Conservation (phyloP, 2,797 vertebrate species). For the Hippoglossus hippoglossus region DNA sequence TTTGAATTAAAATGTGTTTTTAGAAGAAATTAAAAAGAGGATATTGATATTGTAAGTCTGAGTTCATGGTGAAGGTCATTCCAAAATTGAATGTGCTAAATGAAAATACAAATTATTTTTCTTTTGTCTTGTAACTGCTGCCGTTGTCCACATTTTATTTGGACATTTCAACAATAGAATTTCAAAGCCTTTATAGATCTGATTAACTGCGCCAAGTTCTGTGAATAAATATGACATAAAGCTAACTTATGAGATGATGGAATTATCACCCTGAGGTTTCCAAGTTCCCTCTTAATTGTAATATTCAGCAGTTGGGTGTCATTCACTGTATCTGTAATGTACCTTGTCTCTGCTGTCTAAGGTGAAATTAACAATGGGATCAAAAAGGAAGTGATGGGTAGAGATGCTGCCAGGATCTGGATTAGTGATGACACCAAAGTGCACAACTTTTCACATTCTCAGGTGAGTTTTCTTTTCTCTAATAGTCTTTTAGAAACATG, state of each 20-base stretch:
- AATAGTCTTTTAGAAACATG: neutral
- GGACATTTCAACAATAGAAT: too few species aligned
- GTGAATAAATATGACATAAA: too few species aligned
- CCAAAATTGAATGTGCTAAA: neutral
- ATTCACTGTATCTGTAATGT: neutral
- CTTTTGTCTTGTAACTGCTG: neutral
- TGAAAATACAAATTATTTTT: neutral
- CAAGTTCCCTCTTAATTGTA: too few species aligned
- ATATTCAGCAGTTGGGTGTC: neutral
- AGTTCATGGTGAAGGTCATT: neutral
- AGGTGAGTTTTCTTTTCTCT: conserved; percentile 83
- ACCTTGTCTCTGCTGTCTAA: conserved; percentile 62
- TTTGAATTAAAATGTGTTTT: too few species aligned
- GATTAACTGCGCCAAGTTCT: too few species aligned
- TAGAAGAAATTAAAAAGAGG: too few species aligned
- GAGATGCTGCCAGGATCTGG: conserved; percentile 95
- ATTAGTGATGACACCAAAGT: conserved; percentile 92
- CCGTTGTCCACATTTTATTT: neutral
- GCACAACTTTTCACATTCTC: conserved; percentile 92
- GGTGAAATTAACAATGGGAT: conserved; percentile 95
- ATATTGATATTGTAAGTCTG: neutral
- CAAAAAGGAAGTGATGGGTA: conserved; percentile 93
- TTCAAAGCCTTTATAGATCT: too few species aligned
- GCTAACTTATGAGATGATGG: too few species aligned
- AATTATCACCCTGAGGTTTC: too few species aligned